Evolutionary conservation across 2,113 vertebrate species (phyloP), one percentile per base, ranked within the genome.

Genomic region (Vulpes ferrilata): DNA sequence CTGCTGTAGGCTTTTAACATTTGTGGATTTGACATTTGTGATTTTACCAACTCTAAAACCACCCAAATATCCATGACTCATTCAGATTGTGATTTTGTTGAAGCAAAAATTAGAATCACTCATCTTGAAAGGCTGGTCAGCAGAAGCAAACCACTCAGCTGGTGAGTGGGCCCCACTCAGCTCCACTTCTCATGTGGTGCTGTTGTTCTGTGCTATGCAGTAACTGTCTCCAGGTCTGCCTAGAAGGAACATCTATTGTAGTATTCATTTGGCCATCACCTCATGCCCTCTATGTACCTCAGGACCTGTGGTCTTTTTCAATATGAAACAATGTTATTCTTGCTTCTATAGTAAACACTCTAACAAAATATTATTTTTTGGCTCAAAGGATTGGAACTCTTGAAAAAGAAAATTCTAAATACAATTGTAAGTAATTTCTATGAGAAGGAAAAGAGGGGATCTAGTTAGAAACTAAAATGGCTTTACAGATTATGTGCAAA

Each of bases 1-100:
- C 71, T 93, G 87, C 51, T 86, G 16, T 78, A 88, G 64, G 88
- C 43, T 87, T 85, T 97, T 87, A 93, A 84, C 74, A 94, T 95
- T 85, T 92, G 43, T 88, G 51, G 73, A 79, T 87, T 87, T 97
- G 94, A 93, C 82, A 95, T 93, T 93, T 95, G 79, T 92, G 43
- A 95, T 73, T 95, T 88, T 83, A 96, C 35, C 55, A 9, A 62
- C 32, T 83, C 60, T 85, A 57, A 88, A 94, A 48, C 59, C 30
- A 96, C 71, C 22, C 85, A 94, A 81, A 95, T 95, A 92, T 71
- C 20, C 13, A 79, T 79, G 78, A 95, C 38, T 97, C 89, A 92
- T 57, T 93, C 76, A 73, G 51, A 95, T 83, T 85, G 60, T 79
- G 30, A 73, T 96, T 97, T 74, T 96, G 11, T 82, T 95, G 65